Evolutionary conservation across 2,113 vertebrate genomes (phyloP).

Genomic region (Microcebus jonahi): DNA sequence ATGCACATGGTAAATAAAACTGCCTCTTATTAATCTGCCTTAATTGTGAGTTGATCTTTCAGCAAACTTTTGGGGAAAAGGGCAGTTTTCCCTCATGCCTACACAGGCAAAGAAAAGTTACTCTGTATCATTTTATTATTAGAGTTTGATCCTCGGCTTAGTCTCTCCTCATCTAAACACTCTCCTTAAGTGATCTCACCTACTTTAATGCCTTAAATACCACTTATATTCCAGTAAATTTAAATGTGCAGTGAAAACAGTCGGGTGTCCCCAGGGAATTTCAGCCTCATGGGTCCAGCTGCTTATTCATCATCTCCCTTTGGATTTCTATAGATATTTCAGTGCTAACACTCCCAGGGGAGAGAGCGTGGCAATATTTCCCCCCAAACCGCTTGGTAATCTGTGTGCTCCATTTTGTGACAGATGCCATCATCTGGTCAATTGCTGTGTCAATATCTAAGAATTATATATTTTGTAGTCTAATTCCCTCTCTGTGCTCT

Average conservation of each 20-base stretch:
- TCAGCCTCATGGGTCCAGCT: background rate
- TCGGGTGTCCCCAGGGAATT: background rate
- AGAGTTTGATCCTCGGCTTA: background rate
- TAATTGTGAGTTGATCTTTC: no score
- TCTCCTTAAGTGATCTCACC: background rate
- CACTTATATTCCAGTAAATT: background rate
- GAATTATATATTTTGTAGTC: background rate
- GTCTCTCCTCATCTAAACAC: no score
- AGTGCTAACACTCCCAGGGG: background rate
- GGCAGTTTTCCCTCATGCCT: no score
- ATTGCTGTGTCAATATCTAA: fast-evolving
- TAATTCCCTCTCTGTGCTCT: background rate
- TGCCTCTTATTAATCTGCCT: no score
- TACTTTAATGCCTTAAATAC: no score
- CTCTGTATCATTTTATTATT: background rate
- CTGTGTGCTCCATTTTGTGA: background rate
- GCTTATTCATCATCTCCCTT: background rate
- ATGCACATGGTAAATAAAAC: no score
- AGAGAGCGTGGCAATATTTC: fast-evolving
- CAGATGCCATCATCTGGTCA: fast-evolving
- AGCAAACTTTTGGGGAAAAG: no score
- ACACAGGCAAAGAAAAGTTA: background rate
- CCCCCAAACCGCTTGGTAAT: background rate
- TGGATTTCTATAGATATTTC: background rate
- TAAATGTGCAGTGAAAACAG: background rate